phyloP scores from a whole-genome alignment of 2,888 invertebrate genomes.

The Syritta pipiens region DNA sequence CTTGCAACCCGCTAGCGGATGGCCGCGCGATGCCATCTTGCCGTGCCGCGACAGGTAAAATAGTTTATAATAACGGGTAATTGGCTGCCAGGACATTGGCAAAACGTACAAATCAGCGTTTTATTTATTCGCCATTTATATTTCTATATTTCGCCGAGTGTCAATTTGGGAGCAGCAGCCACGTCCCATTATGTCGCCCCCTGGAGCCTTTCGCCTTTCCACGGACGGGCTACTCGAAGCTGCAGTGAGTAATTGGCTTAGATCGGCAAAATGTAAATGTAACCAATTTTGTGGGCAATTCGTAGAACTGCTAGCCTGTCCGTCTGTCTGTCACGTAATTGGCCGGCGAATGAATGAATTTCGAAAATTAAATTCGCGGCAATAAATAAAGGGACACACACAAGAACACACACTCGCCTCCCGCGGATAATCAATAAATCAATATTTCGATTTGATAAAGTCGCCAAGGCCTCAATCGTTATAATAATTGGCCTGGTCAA shows the following conservation, averaged over 20 bases:
- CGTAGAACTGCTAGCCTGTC: constrained; percentile 38
- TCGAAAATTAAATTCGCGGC: constrained; percentile 48
- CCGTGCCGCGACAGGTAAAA: constrained; percentile 51
- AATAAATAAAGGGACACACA: constrained; percentile 47
- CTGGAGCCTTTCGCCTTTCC: neutral
- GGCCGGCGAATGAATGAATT: constrained; percentile 48
- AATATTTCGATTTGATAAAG: constrained; percentile 70
- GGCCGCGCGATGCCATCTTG: constrained; percentile 45
- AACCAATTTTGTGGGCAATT: constrained; percentile 43
- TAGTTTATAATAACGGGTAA: constrained; percentile 64
- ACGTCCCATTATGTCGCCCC: constrained; percentile 22
- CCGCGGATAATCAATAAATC: constrained; percentile 70
- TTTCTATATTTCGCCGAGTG: constrained; percentile 30
- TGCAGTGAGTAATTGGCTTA: constrained; percentile 65
- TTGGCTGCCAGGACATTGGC: constrained; percentile 52
- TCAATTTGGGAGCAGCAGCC: constrained; percentile 14
- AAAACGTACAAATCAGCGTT: constrained; percentile 56
- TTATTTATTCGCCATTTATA: constrained; percentile 45
- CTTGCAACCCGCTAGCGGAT: neutral
- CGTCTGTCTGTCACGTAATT: constrained; percentile 52
- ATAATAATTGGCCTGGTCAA: constrained; percentile 71
- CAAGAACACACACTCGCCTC: neutral
- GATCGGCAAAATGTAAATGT: constrained; percentile 48
- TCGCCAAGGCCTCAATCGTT: constrained; percentile 71
- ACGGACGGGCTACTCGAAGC: too few species aligned